Conservation (phyloP, 1,140 invertebrate genomes). For the Drosophila micromelanica region DNA sequence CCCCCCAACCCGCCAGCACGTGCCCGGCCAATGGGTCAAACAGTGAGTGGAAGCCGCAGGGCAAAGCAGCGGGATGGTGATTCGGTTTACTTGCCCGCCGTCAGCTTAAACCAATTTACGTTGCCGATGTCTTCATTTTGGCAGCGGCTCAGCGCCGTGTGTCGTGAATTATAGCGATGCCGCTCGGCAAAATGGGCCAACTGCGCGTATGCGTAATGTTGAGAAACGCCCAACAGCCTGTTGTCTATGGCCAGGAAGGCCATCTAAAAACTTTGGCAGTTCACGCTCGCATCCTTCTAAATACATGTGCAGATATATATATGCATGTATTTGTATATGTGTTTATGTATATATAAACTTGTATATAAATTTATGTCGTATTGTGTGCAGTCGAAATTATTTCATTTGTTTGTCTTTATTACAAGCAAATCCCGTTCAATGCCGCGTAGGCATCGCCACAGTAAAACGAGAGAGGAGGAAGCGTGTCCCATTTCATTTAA, state of each 20-base stretch:
- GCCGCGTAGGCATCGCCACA: constrained; percentile 25
- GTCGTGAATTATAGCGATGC: constrained; percentile 74
- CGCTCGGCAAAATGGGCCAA: constrained; percentile 44
- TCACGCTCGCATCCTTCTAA: constrained; percentile 33
- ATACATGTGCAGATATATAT: constrained; percentile 40
- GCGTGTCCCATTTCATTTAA: constrained; percentile 38
- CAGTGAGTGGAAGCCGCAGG: constrained; percentile 22
- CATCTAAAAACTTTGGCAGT: constrained; percentile 25
- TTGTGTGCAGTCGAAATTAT: constrained; percentile 81
- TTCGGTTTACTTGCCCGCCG: constrained; percentile 43
- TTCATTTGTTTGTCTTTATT: constrained; percentile 83
- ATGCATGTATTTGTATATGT: constrained; percentile 4
- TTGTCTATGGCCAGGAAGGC: constrained; percentile 41
- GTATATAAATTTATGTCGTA: constrained; percentile 78
- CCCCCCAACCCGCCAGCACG: background rate
- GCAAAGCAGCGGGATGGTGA: background rate
- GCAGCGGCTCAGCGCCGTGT: constrained; percentile 65
- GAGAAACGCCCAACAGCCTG: constrained; percentile 19
- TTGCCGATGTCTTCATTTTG: constrained; percentile 75
- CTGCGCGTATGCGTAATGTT: constrained; percentile 80
- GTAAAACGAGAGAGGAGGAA: background rate
- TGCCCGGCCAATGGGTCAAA: constrained; percentile 71
- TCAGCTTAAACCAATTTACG: constrained; percentile 83
- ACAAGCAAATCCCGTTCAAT: constrained; percentile 73
- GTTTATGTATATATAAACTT: constrained; percentile 29